Percentiles rank a stretch among this genome's conserved stretches.
phyloP scores from a whole-genome alignment of 92 coral and sea anemone species.

The Siderastrea radians region DNA sequence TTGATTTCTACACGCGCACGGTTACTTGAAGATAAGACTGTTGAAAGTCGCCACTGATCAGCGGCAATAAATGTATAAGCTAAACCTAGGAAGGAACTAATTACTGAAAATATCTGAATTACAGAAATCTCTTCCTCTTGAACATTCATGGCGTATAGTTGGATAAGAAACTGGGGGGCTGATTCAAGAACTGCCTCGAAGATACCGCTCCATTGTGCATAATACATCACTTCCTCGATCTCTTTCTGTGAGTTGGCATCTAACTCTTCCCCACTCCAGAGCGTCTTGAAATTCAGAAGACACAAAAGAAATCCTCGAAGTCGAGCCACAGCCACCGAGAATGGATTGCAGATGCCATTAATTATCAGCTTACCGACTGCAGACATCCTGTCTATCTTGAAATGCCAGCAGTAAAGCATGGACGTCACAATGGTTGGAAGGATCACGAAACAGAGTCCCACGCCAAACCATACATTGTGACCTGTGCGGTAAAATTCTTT shows the following conservation, averaged over 20 bases:
- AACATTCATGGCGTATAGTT: conserved; percentile 11
- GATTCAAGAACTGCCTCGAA: conserved; percentile 49
- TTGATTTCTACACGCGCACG: not conserved
- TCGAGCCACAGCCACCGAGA: conserved; percentile 12
- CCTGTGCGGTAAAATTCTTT: no score
- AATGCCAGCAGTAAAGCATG: not conserved
- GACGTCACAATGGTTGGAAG: not conserved
- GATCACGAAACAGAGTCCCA: not conserved
- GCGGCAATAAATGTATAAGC: conserved; percentile 32
- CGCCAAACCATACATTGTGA: no score
- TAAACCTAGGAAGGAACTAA: conserved; percentile 31
- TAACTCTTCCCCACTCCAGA: conserved; percentile 6
- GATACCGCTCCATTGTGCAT: not conserved
- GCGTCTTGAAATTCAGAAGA: conserved; percentile 15
- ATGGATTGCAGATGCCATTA: conserved; percentile 7
- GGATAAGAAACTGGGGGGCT: conserved; percentile 68
- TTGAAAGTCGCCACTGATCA: not conserved
- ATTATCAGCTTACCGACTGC: not conserved
- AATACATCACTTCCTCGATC: not conserved
- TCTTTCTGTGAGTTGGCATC: not conserved
- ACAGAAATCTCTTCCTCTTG: conserved; percentile 17
- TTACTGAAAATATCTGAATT: conserved; percentile 54
- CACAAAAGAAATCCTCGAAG: conserved; percentile 21
- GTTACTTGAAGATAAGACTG: not conserved
- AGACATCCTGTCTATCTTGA: not conserved